Base-by-base conservation (phyloP, 1,140 invertebrate genomes). In the Zophobas morio region DNA sequence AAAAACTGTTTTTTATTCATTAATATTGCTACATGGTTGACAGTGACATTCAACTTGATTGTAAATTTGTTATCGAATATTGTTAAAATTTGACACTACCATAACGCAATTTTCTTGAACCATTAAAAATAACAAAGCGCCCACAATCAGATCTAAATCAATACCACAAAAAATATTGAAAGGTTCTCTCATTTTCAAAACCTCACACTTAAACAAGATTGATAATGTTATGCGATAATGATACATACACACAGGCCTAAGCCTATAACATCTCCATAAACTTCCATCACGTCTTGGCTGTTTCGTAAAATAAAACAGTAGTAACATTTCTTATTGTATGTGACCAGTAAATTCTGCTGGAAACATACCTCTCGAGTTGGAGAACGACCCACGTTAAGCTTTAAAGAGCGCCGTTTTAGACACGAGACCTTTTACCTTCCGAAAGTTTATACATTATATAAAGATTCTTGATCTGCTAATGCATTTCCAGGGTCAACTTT, bases 341-440 rank as follows among this genome's bases (percentile, higher is more conserved):
- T 51, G 49, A 20, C 49, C 49, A 51, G 6, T 51, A 51, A 51
- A 51, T 51, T 51, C 49, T 2, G 42, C 2, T 20, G 6, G 49
- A n/a, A 51, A 51, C 49, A 51, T 51, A 4, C 49, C 49, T 51
- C 6, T 51, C 49, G 6, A 51, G 49, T 51, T 51, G n/a, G 49
- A 2, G 20, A 51, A 51, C 49, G 49, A 51, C 49, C 49, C 49
- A n/a, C n/a, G 49, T 51, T 51, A 51, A 51, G 49, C 49, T 51
- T 51, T 51, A 51, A 51, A 51, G 20, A 51, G 49, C n/a, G n/a
- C n/a, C n/a, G 2, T 20, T 6, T 20, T 20, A n/a, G 49, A 51
- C 6, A 20, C 4, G 49, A 6, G 20, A 51, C 2, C 49, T 46
- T 46, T 46, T 46, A 46, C 6, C 42, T 46, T 46, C 3, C 6